These are phyloP conservation scores for Holacanthus passer DNA, from an alignment of 2,113 vertebrate genomes.

Conservation along the genomic window DNA sequence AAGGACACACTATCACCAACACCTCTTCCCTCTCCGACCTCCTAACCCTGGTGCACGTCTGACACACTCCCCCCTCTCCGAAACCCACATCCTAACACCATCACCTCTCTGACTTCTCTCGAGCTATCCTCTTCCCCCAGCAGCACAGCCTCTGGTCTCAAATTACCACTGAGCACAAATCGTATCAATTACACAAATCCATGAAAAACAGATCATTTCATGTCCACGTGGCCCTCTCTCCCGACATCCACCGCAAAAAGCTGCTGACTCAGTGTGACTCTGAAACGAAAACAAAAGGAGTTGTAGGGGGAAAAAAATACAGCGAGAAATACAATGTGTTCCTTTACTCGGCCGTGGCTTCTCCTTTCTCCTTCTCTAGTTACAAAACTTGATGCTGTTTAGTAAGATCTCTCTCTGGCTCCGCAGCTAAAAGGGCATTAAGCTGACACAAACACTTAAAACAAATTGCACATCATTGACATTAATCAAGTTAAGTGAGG, in stretches of 20 bases:
- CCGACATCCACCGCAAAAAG: slow-evolving; percentile 55
- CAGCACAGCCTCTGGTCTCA: slow-evolving; percentile 56
- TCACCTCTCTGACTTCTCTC: slow-evolving; percentile 50
- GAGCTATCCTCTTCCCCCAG: slow-evolving; percentile 38
- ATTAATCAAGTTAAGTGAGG: slow-evolving; percentile 27
- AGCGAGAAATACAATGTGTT: slow-evolving; percentile 52
- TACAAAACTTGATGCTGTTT: slow-evolving; percentile 52
- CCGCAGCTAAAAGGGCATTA: slow-evolving; percentile 35
- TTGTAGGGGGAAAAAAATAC: slow-evolving; percentile 40
- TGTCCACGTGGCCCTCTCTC: slow-evolving; percentile 63
- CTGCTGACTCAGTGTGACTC: slow-evolving; percentile 72
- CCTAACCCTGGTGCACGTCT: slow-evolving; percentile 1
- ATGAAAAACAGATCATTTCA: slow-evolving; percentile 80
- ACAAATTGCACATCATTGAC: slow-evolving; percentile 34
- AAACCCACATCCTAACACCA: slow-evolving; percentile 51
- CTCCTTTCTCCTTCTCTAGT: slow-evolving; percentile 41
- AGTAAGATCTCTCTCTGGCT: slow-evolving; percentile 33
- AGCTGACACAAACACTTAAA: slow-evolving; percentile 40
- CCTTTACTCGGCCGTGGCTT: slow-evolving; percentile 35
- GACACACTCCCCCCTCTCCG: not conserved
- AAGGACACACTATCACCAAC: slow-evolving; percentile 15
- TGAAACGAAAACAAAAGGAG: slow-evolving; percentile 70
- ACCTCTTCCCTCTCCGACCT: slow-evolving; percentile 40
- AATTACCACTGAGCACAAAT: slow-evolving; percentile 73
- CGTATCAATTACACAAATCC: slow-evolving; percentile 82